Conservation (phyloP, 2,113 vertebrate genomes). For the Steatornis caripensis region DNA sequence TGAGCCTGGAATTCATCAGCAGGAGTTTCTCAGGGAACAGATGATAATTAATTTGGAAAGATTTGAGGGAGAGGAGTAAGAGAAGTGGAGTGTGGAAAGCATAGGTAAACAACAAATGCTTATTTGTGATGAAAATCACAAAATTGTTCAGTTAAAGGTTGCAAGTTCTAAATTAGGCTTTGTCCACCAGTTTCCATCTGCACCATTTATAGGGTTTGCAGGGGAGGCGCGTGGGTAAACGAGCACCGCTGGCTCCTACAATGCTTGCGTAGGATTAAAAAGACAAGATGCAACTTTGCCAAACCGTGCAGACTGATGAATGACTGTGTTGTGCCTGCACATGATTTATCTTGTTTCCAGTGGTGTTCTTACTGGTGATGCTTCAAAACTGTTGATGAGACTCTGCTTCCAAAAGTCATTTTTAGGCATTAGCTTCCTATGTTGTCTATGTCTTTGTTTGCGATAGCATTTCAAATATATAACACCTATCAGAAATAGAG, state of each 20-base stretch:
- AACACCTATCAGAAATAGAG: background rate
- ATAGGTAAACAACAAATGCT: background rate
- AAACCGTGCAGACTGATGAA: background rate
- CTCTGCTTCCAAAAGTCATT: background rate
- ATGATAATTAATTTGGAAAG: slow-evolving; percentile 51
- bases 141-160: background rate
- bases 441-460: background rate
- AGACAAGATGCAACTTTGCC: background rate
- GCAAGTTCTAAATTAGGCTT: background rate
- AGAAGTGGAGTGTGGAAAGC: background rate
- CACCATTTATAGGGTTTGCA: background rate
- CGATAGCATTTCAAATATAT: background rate
- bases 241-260: background rate
- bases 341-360: background rate
- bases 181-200: background rate
- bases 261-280: background rate
- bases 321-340: background rate
- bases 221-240: background rate
- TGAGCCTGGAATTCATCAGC: slow-evolving; percentile 44
- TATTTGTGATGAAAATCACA: fast-evolving
- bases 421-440: background rate
- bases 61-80: background rate
- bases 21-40: slow-evolving; percentile 38
- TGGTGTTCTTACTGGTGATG: background rate
- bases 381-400: background rate